Evolutionary conservation across 2,113 vertebrate genomes (phyloP).

Genomic region (Felis catus): DNA sequence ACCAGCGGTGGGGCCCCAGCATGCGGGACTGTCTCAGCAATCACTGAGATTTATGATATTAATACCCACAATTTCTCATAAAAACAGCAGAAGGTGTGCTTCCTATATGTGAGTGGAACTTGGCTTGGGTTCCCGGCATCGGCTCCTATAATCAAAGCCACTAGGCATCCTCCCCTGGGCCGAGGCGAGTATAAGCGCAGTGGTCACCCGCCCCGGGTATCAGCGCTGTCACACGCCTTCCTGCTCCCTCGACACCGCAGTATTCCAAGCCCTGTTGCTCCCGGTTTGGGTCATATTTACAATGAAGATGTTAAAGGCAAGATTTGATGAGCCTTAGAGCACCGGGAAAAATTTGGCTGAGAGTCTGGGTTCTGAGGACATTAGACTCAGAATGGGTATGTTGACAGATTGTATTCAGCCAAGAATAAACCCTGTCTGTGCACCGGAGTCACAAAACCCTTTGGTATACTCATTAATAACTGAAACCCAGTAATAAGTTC

Average conservation of each 20-base stretch:
- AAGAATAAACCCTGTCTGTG: not conserved
- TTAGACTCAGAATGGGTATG: not conserved
- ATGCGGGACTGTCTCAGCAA: not conserved
- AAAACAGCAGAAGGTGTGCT: not conserved
- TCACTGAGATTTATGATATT: constrained; percentile 57
- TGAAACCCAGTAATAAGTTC: constrained; percentile 8
- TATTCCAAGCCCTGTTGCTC: not conserved
- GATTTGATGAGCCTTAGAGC: not conserved
- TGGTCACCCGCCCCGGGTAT: not conserved
- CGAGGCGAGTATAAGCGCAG: not conserved
- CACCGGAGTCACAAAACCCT: not conserved
- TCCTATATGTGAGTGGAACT: constrained; percentile 17
- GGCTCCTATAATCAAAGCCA: constrained; percentile 67
- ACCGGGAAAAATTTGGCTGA: not conserved
- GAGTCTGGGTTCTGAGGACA: not conserved
- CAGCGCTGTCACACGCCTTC: not conserved
- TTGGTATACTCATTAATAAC: not conserved
- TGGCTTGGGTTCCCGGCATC: not conserved
- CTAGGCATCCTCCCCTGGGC: not conserved
- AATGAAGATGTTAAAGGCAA: not conserved
- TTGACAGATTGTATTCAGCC: not conserved
- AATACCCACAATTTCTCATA: constrained; percentile 38
- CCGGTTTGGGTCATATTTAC: not conserved
- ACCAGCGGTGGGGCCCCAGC: not conserved
- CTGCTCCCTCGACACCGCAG: not conserved